A percentile compares a stretch with the other conserved stretches of the same genome.
These are phyloP conservation scores for Micronisus gabar DNA, from an alignment of 2,113 vertebrate species.

Conservation along the genomic window DNA sequence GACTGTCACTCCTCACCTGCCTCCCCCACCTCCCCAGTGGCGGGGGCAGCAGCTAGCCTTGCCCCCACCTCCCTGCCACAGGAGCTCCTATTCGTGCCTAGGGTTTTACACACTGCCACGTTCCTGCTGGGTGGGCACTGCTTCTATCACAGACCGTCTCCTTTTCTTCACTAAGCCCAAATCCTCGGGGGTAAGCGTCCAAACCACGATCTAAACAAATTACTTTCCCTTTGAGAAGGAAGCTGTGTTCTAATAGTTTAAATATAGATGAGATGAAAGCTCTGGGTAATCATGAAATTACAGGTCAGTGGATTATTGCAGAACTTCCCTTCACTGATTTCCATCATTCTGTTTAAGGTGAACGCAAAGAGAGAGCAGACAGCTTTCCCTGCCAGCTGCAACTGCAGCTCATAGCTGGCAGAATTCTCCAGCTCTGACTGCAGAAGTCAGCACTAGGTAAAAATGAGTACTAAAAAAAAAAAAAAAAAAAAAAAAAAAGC, in stretches of 20 bases:
- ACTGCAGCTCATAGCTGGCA: background rate
- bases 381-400: background rate
- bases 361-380: background rate
- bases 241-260: background rate
- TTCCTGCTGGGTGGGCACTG: background rate
- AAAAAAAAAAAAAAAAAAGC: background rate
- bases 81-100: background rate
- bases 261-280: background rate
- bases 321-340: background rate
- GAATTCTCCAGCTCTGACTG: background rate
- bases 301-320: background rate
- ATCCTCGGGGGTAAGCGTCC: background rate
- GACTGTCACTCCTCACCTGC: background rate
- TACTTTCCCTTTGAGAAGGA: background rate
- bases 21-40: background rate
- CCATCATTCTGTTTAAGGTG: background rate
- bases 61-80: background rate
- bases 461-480: background rate
- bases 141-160: background rate
- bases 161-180: background rate
- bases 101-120: rapidly evolving
- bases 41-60: background rate
- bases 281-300: background rate
- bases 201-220: background rate
- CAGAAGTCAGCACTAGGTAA: constrained; percentile 21